A percentile compares a stretch with the other conserved stretches of the same genome.
phyloP scores from a whole-genome alignment of 2,113 vertebrate genomes.

The Gymnogyps californianus region DNA sequence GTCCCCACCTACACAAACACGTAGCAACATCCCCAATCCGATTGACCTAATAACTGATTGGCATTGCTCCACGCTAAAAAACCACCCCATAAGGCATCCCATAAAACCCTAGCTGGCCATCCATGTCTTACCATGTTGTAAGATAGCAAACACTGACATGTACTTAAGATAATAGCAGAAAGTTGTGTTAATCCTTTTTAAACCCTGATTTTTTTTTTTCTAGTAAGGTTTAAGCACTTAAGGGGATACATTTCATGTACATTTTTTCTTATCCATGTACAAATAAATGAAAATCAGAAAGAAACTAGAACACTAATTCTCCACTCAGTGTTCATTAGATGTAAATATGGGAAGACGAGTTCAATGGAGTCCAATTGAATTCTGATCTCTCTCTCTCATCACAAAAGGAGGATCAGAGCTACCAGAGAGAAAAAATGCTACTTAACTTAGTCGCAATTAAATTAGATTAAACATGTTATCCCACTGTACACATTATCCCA shows the following conservation, averaged over 20 bases:
- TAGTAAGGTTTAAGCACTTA: background rate
- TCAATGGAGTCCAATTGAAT: background rate
- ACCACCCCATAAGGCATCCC: rapidly evolving
- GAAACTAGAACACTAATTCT: background rate
- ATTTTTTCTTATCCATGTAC: background rate
- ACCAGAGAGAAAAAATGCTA: background rate
- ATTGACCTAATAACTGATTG: background rate
- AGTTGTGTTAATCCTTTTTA: background rate
- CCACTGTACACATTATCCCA: background rate
- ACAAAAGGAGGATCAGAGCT: background rate
- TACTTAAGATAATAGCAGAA: background rate
- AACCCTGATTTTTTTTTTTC: rapidly evolving
- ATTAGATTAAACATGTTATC: background rate
- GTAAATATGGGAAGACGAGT: background rate
- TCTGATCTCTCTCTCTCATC: background rate
- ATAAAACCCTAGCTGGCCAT: background rate
- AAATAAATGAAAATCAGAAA: background rate
- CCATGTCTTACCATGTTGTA: background rate
- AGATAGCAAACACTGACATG: background rate
- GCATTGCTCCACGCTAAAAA: background rate
- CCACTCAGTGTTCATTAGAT: background rate
- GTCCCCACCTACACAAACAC: background rate
- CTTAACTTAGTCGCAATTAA: background rate
- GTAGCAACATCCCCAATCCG: background rate
- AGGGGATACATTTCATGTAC: background rate